Conservation (phyloP, 2,888 invertebrate species). For the Epiperipatus broadwayi region DNA sequence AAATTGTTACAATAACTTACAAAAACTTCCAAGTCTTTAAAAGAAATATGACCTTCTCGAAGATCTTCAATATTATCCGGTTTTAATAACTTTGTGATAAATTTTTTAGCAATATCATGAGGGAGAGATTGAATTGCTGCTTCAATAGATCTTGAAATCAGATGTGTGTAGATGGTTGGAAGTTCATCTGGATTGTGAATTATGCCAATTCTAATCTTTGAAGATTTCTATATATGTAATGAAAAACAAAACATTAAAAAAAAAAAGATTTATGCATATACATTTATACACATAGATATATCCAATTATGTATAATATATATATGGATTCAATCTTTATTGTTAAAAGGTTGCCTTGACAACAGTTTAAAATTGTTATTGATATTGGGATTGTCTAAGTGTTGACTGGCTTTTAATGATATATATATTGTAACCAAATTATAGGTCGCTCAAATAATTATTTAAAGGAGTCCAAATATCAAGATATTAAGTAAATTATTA, state of each 20-base stretch:
- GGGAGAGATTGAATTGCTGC: conserved; percentile 28
- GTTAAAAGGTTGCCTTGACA: no score
- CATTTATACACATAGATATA: no score
- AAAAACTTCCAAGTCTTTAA: conserved; percentile 31
- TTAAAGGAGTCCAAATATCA: no score
- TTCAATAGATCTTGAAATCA: conserved; percentile 25
- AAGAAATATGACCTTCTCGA: conserved; percentile 24
- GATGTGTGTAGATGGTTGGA: neutral
- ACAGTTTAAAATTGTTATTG: no score
- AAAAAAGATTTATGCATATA: conserved; percentile 1
- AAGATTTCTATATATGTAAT: conserved; percentile 27
- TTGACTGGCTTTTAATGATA: no score
- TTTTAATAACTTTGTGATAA: conserved; percentile 33
- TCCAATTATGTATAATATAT: no score
- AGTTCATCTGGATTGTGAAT: conserved; percentile 27
- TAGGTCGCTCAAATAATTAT: no score
- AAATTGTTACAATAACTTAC: conserved; percentile 22
- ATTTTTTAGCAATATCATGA: conserved; percentile 27
- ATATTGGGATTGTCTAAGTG: no score
- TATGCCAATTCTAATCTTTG: conserved; percentile 30
- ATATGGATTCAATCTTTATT: no score
- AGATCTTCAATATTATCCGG: conserved; percentile 29
- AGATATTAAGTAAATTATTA: no score
- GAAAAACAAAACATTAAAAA: conserved; percentile 3
- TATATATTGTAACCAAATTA: no score